Evolutionary conservation across 2,113 vertebrate genomes (phyloP), one percentile per base, ranked within the genome.

Genomic region (Thunnus thynnus): DNA sequence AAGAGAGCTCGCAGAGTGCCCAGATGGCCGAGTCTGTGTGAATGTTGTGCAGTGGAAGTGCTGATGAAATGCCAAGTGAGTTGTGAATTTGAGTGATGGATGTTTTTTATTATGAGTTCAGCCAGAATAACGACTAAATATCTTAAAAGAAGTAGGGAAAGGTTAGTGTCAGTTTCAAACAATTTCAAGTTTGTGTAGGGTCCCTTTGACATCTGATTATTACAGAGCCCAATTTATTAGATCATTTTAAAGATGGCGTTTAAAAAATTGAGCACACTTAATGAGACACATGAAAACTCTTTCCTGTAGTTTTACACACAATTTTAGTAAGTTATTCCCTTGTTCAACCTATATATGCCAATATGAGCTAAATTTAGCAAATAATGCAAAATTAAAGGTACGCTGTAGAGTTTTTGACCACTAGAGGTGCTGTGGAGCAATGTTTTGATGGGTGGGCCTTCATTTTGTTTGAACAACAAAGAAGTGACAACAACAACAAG

Each of bases 21-120:
- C 88, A 84, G 73, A 86, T 76, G 82, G 83, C 77, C 50, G 36
- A 58, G 83, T 52, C 69, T 69, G 74, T 52, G 62, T 75, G 66
- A 85, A 67, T 56, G 76, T 30, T 25, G 57, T 70, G 71, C 57
- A 14, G 48, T 64, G 81, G 56, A 72, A 68, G 51, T 41, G 51
- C 60, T 77, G 63, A 75, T 63, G 80, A 84, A 74, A 55, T 55
- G 76, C 57, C 68, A 47, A 62, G 57, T 8, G 18, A 82, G 82
- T 75, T 41, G 51, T 68, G 68, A 65, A 69, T 77, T 27, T 1
- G 0, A 76, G 47, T n/a, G 65, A 82, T 56, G 50, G 60, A 57
- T 76, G 51, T 55, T 61, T 54, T 75, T 72, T 16, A n/a, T 62
- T 41, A 13, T 27, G 62, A 57, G 9, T 81, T 75, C 14, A 62